Evolutionary conservation across 2,113 vertebrate species (phyloP).

Genomic region (Ammodytes marinus): DNA sequence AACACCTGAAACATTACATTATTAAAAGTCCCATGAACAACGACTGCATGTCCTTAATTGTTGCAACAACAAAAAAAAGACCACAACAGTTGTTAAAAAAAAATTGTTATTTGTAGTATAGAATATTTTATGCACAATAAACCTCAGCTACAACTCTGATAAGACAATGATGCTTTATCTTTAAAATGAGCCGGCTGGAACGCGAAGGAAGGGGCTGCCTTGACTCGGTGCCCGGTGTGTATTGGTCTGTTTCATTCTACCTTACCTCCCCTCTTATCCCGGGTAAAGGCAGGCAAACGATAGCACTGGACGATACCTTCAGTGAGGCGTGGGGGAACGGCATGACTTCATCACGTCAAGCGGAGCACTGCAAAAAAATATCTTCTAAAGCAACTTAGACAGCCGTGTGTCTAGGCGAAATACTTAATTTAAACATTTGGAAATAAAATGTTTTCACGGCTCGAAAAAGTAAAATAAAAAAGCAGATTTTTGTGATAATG

Average conservation of each 20-base stretch:
- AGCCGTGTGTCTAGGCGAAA: background rate
- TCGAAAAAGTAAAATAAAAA: background rate
- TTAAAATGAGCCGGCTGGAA: constrained; percentile 59
- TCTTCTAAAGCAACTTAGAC: constrained; percentile 7
- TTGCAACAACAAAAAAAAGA: background rate
- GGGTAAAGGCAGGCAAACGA: constrained; percentile 56
- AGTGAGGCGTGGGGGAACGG: constrained; percentile 58
- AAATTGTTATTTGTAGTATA: constrained; percentile 8
- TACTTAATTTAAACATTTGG: background rate
- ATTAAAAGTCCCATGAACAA: background rate
- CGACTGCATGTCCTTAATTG: background rate
- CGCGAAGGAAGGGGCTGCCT: constrained; percentile 33
- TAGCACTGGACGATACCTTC: constrained; percentile 63
- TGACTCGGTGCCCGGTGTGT: constrained; percentile 10
- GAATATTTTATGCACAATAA: constrained; percentile 14
- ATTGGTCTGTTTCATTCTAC: constrained; percentile 67
- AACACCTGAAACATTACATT: background rate
- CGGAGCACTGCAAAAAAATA: constrained; percentile 53
- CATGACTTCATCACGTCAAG: constrained; percentile 78
- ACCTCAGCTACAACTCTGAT: constrained; percentile 19
- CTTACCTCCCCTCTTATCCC: constrained; percentile 54
- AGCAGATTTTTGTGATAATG: background rate
- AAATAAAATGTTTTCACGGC: background rate
- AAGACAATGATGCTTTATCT: constrained; percentile 56
- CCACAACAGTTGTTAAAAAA: background rate